Evolutionary conservation across 1,140 invertebrate genomes (phyloP).

Genomic region (Drosophila sechellia): DNA sequence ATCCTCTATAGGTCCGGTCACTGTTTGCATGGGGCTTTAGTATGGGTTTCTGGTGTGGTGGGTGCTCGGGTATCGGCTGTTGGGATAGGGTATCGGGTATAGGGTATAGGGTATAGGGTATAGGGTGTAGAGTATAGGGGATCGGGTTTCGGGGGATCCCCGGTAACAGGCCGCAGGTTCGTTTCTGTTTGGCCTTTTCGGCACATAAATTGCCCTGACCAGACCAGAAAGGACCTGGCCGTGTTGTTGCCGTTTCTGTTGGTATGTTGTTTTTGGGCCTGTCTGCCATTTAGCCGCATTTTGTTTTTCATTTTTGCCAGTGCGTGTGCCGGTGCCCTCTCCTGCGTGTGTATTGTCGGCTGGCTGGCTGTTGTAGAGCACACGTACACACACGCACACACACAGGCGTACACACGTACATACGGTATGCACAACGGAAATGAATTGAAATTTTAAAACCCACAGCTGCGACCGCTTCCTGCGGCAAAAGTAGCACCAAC

Average conservation of each 20-base stretch:
- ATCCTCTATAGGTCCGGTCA: not conserved
- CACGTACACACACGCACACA: slow-evolving; percentile 11
- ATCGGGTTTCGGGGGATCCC: slow-evolving; percentile 9
- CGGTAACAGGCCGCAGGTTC: slow-evolving; percentile 41
- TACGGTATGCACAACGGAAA: slow-evolving; percentile 75
- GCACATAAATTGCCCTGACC: slow-evolving; percentile 61
- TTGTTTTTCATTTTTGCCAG: slow-evolving; percentile 41
- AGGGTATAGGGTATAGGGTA: too few species aligned
- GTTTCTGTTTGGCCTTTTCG: slow-evolving; percentile 57
- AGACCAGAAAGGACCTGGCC: slow-evolving; percentile 18
- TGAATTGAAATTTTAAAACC: slow-evolving; percentile 83
- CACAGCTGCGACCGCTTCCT: slow-evolving; percentile 82
- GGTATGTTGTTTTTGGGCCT: slow-evolving; percentile 43
- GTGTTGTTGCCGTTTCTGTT: slow-evolving; percentile 41
- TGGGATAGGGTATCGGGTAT: too few species aligned
- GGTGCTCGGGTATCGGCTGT: not conserved
- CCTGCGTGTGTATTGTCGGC: slow-evolving; percentile 17
- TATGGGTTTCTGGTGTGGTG: not conserved
- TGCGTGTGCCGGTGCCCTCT: not conserved
- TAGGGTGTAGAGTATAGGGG: not conserved
- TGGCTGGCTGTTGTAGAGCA: slow-evolving; percentile 26
- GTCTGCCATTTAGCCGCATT: slow-evolving; percentile 75
- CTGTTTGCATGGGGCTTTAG: slow-evolving; percentile 2
- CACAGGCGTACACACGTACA: slow-evolving; percentile 16
- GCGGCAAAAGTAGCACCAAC: slow-evolving; percentile 75